phyloP scores from a whole-genome alignment of 2,797 vertebrate species.

The Pseudochirops cupreus region DNA sequence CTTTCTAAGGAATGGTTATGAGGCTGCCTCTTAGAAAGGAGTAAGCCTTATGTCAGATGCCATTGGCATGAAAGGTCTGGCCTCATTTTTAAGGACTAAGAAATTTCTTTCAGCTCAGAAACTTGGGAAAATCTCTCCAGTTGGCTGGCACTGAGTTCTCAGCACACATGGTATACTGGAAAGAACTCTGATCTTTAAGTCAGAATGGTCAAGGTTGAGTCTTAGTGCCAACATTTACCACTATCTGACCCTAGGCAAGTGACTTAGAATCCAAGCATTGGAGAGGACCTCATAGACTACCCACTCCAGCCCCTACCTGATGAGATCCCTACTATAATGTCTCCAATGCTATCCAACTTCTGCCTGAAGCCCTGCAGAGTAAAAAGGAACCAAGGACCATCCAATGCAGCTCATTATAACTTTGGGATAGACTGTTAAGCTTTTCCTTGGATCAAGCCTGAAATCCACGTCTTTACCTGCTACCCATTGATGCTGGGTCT shows the following conservation, averaged over 20 bases:
- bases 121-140: not conserved
- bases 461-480: not conserved
- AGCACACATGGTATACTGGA: not conserved
- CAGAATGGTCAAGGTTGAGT: not conserved
- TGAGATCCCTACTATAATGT: not conserved
- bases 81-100: not conserved
- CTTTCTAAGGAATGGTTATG: conserved; percentile 33
- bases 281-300: not conserved
- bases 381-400: not conserved
- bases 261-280: not conserved
- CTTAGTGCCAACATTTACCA: not conserved
- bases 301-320: not conserved
- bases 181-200: not conserved
- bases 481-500: not conserved
- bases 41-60: not conserved
- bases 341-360: not conserved
- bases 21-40: not conserved
- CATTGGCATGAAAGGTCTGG: not conserved
- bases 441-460: not conserved
- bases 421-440: not conserved
- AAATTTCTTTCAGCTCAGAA: not conserved
- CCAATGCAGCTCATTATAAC: not conserved
- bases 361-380: not conserved
- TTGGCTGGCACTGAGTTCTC: not conserved
- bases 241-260: not conserved